Evolutionary conservation across 2,888 invertebrate genomes (phyloP).

Genomic region (Diaphora mendica): DNA sequence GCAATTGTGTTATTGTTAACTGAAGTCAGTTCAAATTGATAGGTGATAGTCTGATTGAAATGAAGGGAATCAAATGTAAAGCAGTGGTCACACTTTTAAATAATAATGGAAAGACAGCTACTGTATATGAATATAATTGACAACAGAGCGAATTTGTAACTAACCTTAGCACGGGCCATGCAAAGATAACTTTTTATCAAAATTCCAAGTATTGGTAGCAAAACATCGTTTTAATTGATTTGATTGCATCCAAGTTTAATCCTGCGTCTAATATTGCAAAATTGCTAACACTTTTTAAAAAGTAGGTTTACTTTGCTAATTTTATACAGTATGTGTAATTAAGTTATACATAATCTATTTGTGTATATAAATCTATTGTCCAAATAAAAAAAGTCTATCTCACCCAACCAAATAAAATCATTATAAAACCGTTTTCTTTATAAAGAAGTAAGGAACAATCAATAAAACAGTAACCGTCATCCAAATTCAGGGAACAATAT

Average conservation of each 20-base stretch:
- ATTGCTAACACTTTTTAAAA: no score
- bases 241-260: no score
- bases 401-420: constrained; percentile 32
- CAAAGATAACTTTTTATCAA: background rate
- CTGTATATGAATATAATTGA: background rate
- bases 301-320: no score
- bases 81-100: constrained; percentile 21
- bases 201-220: background rate
- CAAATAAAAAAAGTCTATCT: background rate
- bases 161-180: background rate
- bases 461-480: constrained; percentile 37
- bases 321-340: no score
- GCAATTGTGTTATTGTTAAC: constrained; percentile 64
- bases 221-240: background rate
- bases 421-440: constrained; percentile 45
- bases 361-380: background rate
- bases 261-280: no score
- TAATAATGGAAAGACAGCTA: constrained; percentile 8
- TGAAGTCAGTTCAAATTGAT: constrained; percentile 51
- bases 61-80: constrained; percentile 31
- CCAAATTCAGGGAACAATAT: constrained; percentile 50
- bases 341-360: no score
- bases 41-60: constrained; percentile 49
- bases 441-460: constrained; percentile 24
- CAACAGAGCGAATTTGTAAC: background rate